phyloP scores from a whole-genome alignment of 2,113 vertebrate genomes.

The Struthidea cinerea region DNA sequence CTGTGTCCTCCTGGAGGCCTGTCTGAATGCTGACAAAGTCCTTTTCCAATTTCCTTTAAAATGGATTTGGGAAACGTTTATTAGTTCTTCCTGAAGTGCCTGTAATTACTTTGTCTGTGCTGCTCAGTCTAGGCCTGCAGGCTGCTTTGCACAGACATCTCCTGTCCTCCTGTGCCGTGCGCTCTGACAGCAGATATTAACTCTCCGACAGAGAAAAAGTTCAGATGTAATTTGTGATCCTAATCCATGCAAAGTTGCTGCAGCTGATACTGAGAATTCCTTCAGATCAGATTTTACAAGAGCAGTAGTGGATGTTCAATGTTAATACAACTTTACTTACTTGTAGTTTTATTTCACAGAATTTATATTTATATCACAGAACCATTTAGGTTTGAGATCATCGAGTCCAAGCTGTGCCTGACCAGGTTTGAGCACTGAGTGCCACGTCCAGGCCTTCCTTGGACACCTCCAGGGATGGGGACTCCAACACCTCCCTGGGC shows the following conservation, averaged over 20 bases:
- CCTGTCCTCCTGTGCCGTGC: background rate
- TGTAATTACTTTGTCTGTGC: slow-evolving; percentile 33
- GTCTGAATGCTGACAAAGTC: background rate
- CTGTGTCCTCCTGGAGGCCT: background rate
- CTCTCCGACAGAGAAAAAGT: background rate
- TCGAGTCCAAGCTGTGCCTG: accelerated
- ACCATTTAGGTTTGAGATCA: too few relatives aligned
- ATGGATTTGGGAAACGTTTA: background rate
- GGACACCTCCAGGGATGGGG: background rate
- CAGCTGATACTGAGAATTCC: background rate
- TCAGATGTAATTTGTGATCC: background rate
- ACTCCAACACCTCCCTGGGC: background rate
- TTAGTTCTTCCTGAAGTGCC: slow-evolving; percentile 37
- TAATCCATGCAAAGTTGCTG: background rate
- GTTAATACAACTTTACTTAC: background rate
- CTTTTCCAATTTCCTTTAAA: slow-evolving; percentile 11
- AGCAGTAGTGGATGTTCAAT: background rate
- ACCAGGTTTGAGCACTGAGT: background rate
- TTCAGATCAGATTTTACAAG: background rate
- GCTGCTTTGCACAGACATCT: background rate
- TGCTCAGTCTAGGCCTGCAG: background rate
- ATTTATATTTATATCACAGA: too few relatives aligned
- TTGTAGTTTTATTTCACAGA: background rate
- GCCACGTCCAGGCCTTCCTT: accelerated
- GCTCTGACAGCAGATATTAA: background rate